These are phyloP conservation scores for Bradypodion ventrale DNA, from an alignment of 2,797 vertebrate species.

Conservation along the genomic window DNA sequence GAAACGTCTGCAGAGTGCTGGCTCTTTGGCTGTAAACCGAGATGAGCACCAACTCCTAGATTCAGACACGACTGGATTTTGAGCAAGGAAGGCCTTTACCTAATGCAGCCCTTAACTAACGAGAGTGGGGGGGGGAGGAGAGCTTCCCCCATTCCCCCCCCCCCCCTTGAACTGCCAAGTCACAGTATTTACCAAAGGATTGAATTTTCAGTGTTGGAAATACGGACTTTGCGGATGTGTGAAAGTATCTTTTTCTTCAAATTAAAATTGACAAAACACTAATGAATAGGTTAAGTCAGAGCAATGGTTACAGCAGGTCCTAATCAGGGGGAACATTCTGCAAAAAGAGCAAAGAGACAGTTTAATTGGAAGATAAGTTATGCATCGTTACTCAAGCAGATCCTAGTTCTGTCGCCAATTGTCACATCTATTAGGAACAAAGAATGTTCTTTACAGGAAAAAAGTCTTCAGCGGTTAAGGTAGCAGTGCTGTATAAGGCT, in stretches of 20 bases:
- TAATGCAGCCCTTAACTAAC: background rate
- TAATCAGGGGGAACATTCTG: constrained; percentile 22
- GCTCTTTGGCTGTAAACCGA: too few relatives aligned
- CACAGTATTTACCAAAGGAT: too few relatives aligned
- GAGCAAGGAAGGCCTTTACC: too few relatives aligned
- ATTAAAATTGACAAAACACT: background rate
- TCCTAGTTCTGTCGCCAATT: constrained; percentile 32
- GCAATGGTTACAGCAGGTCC: background rate
- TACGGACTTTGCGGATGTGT: background rate
- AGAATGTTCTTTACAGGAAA: constrained; percentile 37
- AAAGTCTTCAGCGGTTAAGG: background rate
- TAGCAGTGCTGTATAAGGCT: background rate
- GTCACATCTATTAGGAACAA: constrained; percentile 39
- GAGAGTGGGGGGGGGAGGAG: too few relatives aligned
- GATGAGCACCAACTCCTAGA: too few relatives aligned
- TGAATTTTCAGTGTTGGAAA: background rate
- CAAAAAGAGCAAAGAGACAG: background rate
- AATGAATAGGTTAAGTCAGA: background rate
- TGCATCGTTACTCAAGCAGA: constrained; percentile 34
- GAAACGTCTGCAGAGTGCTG: too few relatives aligned
- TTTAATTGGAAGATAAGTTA: constrained; percentile 33
- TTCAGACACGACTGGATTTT: too few relatives aligned
- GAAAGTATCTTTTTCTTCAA: background rate
- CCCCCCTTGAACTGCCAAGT: too few relatives aligned
- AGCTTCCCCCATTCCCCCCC: too few relatives aligned